A percentile compares a stretch with the other conserved stretches of the same genome.
These are phyloP conservation scores for Pheosia tremula DNA, from an alignment of 2,888 invertebrate genomes.

Conservation along the genomic window DNA sequence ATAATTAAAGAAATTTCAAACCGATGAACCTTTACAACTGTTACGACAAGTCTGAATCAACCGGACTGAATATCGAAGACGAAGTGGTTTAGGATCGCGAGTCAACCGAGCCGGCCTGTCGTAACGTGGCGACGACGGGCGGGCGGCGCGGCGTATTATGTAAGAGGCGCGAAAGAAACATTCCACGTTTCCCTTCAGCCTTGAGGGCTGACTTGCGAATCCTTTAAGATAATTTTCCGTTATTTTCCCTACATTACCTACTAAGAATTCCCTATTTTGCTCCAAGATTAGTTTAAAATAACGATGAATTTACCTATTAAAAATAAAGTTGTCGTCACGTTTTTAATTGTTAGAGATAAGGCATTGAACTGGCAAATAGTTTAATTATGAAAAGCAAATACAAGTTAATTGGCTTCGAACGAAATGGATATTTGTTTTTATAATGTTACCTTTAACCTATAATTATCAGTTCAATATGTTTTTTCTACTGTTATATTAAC, in stretches of 20 bases:
- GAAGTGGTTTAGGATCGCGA: not conserved
- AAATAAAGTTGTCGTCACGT: no score
- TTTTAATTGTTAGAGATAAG: no score
- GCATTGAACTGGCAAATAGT: no score
- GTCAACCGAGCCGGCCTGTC: not conserved
- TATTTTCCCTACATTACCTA: not conserved
- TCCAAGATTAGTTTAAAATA: no score
- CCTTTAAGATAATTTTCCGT: not conserved
- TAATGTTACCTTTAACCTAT: no score
- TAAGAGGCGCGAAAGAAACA: conserved; percentile 21
- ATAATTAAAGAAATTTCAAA: not conserved
- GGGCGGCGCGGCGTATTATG: conserved; percentile 14
- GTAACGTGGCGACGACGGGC: conserved; percentile 7
- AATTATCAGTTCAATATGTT: no score
- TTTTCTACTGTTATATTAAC: no score
- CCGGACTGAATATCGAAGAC: not conserved
- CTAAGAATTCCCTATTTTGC: no score
- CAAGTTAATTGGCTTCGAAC: no score
- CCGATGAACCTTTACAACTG: not conserved
- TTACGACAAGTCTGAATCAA: not conserved
- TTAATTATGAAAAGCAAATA: no score
- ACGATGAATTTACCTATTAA: no score
- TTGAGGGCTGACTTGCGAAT: conserved; percentile 3
- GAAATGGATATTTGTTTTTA: no score
- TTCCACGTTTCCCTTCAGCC: conserved; percentile 15